These are phyloP conservation scores for Drosophila chauvacae DNA, from an alignment of 1,140 invertebrate species.

Conservation along the genomic window DNA sequence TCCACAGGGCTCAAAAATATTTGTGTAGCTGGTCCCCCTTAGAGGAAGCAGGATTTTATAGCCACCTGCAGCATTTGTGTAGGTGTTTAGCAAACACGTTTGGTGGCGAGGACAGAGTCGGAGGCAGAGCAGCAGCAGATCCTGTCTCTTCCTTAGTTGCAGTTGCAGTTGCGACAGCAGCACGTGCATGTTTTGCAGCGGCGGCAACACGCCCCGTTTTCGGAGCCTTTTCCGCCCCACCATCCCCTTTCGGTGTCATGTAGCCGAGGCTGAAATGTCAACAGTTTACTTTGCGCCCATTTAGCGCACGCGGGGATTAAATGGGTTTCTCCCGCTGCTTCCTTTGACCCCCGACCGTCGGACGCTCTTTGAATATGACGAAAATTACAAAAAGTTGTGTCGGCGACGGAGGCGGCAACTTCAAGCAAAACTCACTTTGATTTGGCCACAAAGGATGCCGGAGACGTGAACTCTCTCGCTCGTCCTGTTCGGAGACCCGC, in stretches of 20 bases:
- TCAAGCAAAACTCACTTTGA: constrained; percentile 60
- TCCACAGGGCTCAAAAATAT: constrained; percentile 69
- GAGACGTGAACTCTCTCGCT: constrained; percentile 5
- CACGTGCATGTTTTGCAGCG: constrained; percentile 64
- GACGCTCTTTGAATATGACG: constrained; percentile 43
- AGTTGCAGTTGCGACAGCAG: constrained; percentile 35
- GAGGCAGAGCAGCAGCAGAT: constrained; percentile 3
- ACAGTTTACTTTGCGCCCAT: constrained; percentile 81
- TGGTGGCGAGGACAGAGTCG: constrained; percentile 8
- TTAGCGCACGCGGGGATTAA: constrained; percentile 72
- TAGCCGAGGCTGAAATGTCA: constrained; percentile 72
- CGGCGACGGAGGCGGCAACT: constrained; percentile 54
- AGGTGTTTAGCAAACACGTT: constrained; percentile 79
- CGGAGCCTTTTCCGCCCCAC: background rate
- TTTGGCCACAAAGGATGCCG: constrained; percentile 38
- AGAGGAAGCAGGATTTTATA: constrained; percentile 3
- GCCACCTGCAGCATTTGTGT: constrained; percentile 61
- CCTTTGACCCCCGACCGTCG: constrained; percentile 37
- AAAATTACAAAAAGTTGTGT: constrained; percentile 65
- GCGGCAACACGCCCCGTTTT: constrained; percentile 20
- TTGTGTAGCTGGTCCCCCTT: constrained; percentile 48
- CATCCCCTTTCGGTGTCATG: constrained; percentile 54
- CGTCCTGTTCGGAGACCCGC: background rate
- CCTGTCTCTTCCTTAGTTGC: constrained; percentile 65
- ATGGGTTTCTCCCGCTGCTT: constrained; percentile 66